phyloP scores from a whole-genome alignment of 2,888 invertebrate species.

The Melinopterus prodromus region DNA sequence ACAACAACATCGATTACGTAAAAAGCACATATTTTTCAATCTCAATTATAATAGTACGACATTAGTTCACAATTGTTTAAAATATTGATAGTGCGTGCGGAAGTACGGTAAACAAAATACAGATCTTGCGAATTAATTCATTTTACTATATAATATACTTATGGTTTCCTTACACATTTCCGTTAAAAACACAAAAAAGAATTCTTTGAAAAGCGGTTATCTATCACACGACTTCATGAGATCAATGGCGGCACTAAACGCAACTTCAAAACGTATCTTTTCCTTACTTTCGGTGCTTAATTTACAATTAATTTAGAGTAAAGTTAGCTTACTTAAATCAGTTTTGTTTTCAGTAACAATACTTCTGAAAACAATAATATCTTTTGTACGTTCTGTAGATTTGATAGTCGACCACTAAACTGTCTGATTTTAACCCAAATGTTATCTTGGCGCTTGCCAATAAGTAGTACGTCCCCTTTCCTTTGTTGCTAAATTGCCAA shows the following conservation, averaged over 20 bases:
- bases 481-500: too few species aligned
- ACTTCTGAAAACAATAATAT: too few species aligned
- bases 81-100: neutral
- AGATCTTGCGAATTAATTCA: conserved; percentile 51
- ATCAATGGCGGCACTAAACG: conserved; percentile 52
- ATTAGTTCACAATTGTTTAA: neutral
- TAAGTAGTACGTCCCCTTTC: too few species aligned
- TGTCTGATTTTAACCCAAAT: too few species aligned
- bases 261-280: neutral
- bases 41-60: neutral
- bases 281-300: neutral
- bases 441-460: too few species aligned
- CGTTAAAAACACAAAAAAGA: conserved; percentile 44
- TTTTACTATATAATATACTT: neutral
- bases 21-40: conserved; percentile 46
- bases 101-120: conserved; percentile 54
- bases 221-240: conserved; percentile 61
- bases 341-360: too few species aligned
- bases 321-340: too few species aligned
- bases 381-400: too few species aligned
- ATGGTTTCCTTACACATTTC: neutral
- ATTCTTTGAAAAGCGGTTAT: conserved; percentile 59
- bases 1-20: conserved; percentile 45
- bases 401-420: too few species aligned
- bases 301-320: too few species aligned